A percentile compares a stretch with the other conserved stretches of the same genome.
phyloP scores from a whole-genome alignment of 2,888 invertebrate genomes.

The Monopis laevigella region DNA sequence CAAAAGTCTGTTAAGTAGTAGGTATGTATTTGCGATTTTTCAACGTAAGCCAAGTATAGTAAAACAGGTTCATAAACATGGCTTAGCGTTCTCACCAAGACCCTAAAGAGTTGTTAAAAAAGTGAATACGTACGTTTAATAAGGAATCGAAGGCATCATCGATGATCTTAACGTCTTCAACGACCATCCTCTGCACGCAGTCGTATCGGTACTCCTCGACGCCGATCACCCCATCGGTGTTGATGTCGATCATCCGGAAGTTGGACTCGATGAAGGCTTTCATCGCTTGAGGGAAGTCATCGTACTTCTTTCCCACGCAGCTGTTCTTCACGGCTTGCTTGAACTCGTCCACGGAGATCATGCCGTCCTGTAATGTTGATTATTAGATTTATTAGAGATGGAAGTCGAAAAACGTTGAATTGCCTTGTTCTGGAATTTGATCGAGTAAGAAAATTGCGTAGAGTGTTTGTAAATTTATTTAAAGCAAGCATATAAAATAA shows the following conservation, averaged over 20 bases:
- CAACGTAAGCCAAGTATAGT: too few relatives aligned
- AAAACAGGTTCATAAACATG: too few relatives aligned
- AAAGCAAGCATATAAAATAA: too few relatives aligned
- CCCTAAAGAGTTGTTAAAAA: too few relatives aligned
- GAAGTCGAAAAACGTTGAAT: too few relatives aligned
- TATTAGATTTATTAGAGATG: too few relatives aligned
- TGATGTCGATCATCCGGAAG: constrained; percentile 83
- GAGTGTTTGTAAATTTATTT: too few relatives aligned
- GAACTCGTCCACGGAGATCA: constrained; percentile 83
- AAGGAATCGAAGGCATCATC: constrained; percentile 82
- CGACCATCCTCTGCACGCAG: constrained; percentile 81
- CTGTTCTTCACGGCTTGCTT: constrained; percentile 82
- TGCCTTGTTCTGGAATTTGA: too few relatives aligned
- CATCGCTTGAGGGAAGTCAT: constrained; percentile 79
- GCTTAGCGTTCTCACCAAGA: too few relatives aligned
- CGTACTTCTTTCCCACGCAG: constrained; percentile 79
- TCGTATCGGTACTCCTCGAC: constrained; percentile 85
- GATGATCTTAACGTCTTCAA: constrained; percentile 77
- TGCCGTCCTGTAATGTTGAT: constrained; percentile 81
- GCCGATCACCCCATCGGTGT: constrained; percentile 81
- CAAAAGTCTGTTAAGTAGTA: too few relatives aligned
- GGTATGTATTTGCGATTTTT: too few relatives aligned
- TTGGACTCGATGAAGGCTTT: constrained; percentile 83
- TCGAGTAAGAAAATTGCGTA: too few relatives aligned
- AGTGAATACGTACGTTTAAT: constrained; percentile 71